phyloP scores from a whole-genome alignment of 2,797 vertebrate species.

The Borostomias antarcticus region DNA sequence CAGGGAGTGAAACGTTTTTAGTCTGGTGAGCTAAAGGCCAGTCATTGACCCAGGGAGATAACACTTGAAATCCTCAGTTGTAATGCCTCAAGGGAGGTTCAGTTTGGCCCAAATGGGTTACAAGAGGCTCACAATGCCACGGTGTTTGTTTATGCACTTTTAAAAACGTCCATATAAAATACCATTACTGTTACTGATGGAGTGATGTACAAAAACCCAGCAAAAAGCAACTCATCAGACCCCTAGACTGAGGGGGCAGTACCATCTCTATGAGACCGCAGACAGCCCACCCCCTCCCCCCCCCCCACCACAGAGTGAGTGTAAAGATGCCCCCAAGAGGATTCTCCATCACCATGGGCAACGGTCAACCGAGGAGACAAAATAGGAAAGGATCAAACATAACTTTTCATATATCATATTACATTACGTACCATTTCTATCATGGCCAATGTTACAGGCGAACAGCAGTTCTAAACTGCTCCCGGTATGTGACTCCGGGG shows the following conservation, averaged over 20 bases:
- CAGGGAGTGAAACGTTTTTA: neutral
- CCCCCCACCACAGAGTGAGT: too few species aligned
- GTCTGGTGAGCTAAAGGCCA: neutral
- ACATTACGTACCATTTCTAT: slow-evolving; percentile 35
- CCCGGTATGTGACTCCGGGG: slow-evolving; percentile 29
- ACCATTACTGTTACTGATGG: neutral
- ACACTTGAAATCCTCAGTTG: too few species aligned
- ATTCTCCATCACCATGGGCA: slow-evolving; percentile 14
- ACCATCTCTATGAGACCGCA: neutral
- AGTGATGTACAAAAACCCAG: neutral
- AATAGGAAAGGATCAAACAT: slow-evolving; percentile 25
- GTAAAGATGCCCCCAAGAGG: neutral
- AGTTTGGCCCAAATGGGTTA: neutral
- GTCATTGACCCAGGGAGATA: neutral
- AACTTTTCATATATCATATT: slow-evolving; percentile 33
- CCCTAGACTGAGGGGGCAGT: neutral
- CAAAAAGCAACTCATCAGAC: neutral
- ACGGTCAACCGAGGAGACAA: slow-evolving; percentile 9
- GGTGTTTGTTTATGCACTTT: neutral
- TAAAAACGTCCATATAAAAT: neutral
- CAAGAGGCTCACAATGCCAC: neutral
- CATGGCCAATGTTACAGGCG: slow-evolving; percentile 34
- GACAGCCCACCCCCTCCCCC: neutral
- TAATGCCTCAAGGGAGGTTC: neutral
- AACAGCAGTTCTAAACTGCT: slow-evolving; percentile 20